Evolutionary conservation across 2,113 vertebrate species (phyloP), one percentile per base, ranked within the genome.

Genomic region (Phyllostomus hastatus): DNA sequence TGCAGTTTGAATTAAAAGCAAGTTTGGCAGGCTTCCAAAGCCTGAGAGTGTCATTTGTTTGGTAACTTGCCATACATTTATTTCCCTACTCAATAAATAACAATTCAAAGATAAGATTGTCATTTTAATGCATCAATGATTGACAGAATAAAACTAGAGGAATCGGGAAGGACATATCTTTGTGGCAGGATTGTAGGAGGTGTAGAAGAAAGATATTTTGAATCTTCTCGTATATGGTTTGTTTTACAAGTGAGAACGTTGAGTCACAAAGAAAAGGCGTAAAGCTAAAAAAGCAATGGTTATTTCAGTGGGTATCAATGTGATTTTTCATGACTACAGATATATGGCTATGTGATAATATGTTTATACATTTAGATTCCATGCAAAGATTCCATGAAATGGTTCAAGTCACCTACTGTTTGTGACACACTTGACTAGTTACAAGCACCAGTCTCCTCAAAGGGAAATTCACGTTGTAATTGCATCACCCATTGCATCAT

Each of bases 1-100:
- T 91, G 54, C 46, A 41, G 70, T 91, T 91, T 96, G 66, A 89
- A 96, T 94, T 97, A 97, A 97, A 97, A 96, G 93, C 91, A 96
- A 64, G 24, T 88, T 88, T 96, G 96, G 91, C 67, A 93, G 81
- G 50, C 43, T 95, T 92, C 91, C 97, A 96, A 87, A 67, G n/a
- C 64, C 73, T 94, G 22, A 57, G 43, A 88, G 82, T 96, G 82
- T 82, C 86, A 86, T 64, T 96, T 90, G 73, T 81, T 95, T 96
- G 92, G 76, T 92, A 93, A 66, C 10, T 80, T 96, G 91, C 82
- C 93, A 86, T 90, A 38, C 22, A 75, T 54, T 93, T 95, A 96
- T 92, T 94, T 94, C 48, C n/a, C 76, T 67, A 67, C 69, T 92
- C 61, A 87, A 96, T 96, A 94, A 96, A 96, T 96, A 97, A 92